Conservation (phyloP, 2,797 vertebrate species). For the Eurystomus glaucurus region DNA sequence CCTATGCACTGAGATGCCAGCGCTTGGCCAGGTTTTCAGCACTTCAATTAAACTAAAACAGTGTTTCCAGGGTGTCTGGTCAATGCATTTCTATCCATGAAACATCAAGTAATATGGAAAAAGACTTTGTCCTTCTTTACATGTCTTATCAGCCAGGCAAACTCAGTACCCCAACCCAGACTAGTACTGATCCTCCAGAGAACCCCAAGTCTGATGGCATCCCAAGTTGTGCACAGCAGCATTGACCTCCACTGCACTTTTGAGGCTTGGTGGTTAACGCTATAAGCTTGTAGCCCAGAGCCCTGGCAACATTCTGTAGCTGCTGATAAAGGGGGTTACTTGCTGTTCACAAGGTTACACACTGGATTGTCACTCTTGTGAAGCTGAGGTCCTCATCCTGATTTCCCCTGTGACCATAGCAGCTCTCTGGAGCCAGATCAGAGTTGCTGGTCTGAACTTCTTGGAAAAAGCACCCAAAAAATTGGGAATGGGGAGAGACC, state of each 20-base stretch:
- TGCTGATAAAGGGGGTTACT: neutral
- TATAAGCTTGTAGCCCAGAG: neutral
- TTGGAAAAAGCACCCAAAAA: neutral
- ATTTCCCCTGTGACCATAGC: neutral
- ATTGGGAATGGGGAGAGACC: neutral
- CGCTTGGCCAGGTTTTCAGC: neutral
- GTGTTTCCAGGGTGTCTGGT: neutral
- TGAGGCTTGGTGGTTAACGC: neutral
- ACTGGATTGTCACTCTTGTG: neutral
- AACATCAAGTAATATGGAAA: neutral
- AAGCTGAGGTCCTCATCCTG: neutral
- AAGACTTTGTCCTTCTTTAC: neutral
- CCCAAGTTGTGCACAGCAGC: neutral
- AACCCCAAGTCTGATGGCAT: neutral
- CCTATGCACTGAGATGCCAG: rapidly evolving
- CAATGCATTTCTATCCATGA: neutral
- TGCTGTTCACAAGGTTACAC: neutral
- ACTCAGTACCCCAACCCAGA: neutral
- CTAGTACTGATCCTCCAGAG: neutral
- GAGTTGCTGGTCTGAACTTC: neutral
- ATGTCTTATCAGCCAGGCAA: neutral
- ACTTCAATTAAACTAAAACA: neutral
- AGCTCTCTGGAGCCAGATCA: neutral
- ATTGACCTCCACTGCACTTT: neutral
- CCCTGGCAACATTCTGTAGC: neutral